Evolutionary conservation across 2,797 vertebrate species (phyloP).

Genomic region (Emys orbicularis): DNA sequence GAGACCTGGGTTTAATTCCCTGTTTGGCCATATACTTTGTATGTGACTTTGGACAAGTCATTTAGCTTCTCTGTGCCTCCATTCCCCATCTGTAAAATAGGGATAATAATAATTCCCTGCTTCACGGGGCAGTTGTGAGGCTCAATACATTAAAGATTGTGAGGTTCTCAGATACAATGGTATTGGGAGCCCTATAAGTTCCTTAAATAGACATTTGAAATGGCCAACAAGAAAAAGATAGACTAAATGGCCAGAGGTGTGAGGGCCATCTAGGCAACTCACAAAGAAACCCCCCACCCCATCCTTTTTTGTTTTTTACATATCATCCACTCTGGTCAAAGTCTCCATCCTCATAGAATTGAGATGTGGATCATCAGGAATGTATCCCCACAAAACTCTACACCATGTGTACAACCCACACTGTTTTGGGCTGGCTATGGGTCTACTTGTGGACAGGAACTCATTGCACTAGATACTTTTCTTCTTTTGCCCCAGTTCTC

Average conservation of each 20-base stretch:
- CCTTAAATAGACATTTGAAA: neutral
- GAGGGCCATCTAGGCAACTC: no score
- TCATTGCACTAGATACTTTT: neutral
- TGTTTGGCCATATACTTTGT: neutral
- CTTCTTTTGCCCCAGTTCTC: fast-evolving
- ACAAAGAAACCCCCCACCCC: no score
- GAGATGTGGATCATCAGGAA: neutral
- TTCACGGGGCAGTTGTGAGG: neutral
- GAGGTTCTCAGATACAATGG: neutral
- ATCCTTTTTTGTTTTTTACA: no score
- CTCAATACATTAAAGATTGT: neutral
- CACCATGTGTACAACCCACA: neutral
- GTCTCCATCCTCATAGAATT: neutral
- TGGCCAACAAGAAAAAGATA: no score
- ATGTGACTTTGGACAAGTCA: neutral
- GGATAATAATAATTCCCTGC: neutral
- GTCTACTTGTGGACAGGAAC: neutral
- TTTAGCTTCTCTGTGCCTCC: neutral
- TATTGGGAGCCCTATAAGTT: neutral
- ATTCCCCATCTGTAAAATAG: neutral
- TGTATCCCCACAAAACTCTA: neutral
- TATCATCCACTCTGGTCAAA: neutral
- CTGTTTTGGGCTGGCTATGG: neutral
- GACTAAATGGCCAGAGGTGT: no score
- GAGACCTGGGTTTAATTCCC: neutral